Base-by-base conservation (phyloP, 2,888 invertebrate species). In the Eupsilia transversa region DNA sequence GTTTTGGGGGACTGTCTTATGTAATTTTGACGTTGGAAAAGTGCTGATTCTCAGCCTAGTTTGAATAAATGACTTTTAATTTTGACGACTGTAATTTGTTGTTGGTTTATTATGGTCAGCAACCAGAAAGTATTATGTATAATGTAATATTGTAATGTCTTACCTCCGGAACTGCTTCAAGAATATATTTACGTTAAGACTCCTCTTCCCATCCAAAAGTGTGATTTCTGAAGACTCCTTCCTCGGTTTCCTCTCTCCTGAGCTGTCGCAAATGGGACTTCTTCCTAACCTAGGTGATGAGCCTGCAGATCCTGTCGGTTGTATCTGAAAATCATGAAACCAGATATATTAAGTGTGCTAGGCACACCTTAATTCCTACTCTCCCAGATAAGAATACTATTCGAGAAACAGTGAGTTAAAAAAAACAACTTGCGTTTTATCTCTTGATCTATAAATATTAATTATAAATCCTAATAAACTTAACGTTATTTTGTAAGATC, bases 171-270 rank as follows among this genome's bases (percentile, higher is more conserved):
- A 99, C 94, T 99, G 99, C 94, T 99, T 99, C 84, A 99, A 97
- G 94, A 99, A 99, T 89, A 99, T 99, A 94, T 99, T 99, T n/a
- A 99, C 98, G 91, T 99, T 99, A 81, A 99, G 97, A 92, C 99
- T 99, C 89, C 99, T 96, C 95, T 99, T 99, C 64, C 98, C 99
- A 91, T 99, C 99, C 78, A 99, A 95, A 57, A 99, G 97, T 17
- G 98, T 98, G 86, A 99, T 98, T 97, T 99, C 98, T 0, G 98
- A 97, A 61, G 97, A 97, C 88, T 98, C 98, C 88, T 98, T 98
- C 86, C 98, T 97, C 60, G 98, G 97, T 88, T 97, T 97, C 83
- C 98, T 94, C 75, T 97, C 97, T 1, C 96, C 96, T 0, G 95
- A 96, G 59, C 93, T 94, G 77, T 94, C 96, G 80, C 95, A 95